These are phyloP conservation scores for Hipparchia semele DNA, from an alignment of 2,888 invertebrate genomes.

Conservation along the genomic window DNA sequence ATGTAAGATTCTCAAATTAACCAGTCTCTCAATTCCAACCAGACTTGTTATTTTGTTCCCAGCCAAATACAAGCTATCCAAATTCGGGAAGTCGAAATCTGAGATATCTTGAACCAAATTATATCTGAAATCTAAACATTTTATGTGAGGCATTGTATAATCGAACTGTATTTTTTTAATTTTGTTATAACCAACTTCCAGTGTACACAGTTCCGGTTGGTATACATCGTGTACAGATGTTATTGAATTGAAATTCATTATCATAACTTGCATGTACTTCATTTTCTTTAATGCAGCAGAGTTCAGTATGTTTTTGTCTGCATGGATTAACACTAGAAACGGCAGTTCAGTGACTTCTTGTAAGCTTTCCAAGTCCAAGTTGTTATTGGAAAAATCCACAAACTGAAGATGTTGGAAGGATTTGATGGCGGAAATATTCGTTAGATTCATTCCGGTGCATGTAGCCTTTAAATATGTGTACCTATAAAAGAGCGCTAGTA, in stretches of 20 bases:
- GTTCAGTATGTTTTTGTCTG: conserved; percentile 78
- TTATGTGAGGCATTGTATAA: conserved; percentile 65
- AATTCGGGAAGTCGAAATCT: conserved; percentile 70
- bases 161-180: conserved; percentile 60
- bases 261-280: conserved; percentile 84
- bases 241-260: conserved; percentile 81
- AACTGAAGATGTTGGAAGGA: conserved; percentile 82
- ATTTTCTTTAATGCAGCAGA: conserved; percentile 76
- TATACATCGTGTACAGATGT: conserved; percentile 74
- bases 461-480: conserved; percentile 84
- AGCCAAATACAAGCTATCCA: conserved; percentile 90
- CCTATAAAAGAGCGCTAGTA: conserved; percentile 48
- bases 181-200: conserved; percentile 81
- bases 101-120: conserved; percentile 73
- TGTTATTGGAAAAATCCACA: conserved; percentile 82
- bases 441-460: conserved; percentile 75
- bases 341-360: conserved; percentile 78
- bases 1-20: conserved; percentile 87
- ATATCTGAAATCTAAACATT: conserved; percentile 80
- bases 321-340: conserved; percentile 81
- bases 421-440: conserved; percentile 75
- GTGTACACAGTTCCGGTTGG: conserved; percentile 80
- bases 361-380: conserved; percentile 70
- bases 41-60: conserved; percentile 87
- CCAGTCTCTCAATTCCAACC: conserved; percentile 83